Percentiles rank a stretch among this genome's conserved stretches.
These are phyloP conservation scores for Caenorhabditis sp. DNA, from an alignment of 2,888 invertebrate genomes.

Conservation along the genomic window DNA sequence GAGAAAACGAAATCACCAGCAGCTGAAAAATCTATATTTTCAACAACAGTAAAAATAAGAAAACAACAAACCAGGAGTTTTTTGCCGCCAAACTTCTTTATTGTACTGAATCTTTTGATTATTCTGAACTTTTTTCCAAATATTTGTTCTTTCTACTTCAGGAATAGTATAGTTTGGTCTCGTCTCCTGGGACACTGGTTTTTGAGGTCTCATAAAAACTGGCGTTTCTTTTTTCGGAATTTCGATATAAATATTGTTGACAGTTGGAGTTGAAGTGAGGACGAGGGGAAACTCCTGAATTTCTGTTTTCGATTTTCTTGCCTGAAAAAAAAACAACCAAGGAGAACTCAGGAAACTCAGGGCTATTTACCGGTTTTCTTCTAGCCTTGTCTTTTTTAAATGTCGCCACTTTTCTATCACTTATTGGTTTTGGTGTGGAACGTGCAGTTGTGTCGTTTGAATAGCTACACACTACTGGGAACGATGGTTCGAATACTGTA, in stretches of 20 bases:
- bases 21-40: conserved; percentile 6
- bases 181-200: conserved; percentile 22
- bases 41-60: neutral
- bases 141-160: conserved; percentile 21
- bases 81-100: conserved; percentile 45
- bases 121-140: conserved; percentile 33
- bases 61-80: conserved; percentile 22
- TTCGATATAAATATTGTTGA: conserved; percentile 40
- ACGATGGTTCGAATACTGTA: conserved; percentile 64
- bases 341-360: neutral
- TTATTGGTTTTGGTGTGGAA: conserved; percentile 11
- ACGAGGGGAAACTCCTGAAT: conserved; percentile 27
- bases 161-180: conserved; percentile 18
- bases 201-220: conserved; percentile 35
- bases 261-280: conserved; percentile 33
- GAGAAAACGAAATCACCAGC: conserved; percentile 28
- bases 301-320: conserved; percentile 36
- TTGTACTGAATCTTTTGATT: conserved; percentile 41
- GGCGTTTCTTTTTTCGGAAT: conserved; percentile 13
- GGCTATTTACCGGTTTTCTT: neutral
- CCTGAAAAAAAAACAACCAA: conserved; percentile 6
- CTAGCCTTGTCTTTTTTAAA: conserved; percentile 2
- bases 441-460: conserved; percentile 8
- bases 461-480: conserved; percentile 64
- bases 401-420: conserved; percentile 20